phyloP scores from a whole-genome alignment of 2,797 vertebrate species.

The Merluccius polli region DNA sequence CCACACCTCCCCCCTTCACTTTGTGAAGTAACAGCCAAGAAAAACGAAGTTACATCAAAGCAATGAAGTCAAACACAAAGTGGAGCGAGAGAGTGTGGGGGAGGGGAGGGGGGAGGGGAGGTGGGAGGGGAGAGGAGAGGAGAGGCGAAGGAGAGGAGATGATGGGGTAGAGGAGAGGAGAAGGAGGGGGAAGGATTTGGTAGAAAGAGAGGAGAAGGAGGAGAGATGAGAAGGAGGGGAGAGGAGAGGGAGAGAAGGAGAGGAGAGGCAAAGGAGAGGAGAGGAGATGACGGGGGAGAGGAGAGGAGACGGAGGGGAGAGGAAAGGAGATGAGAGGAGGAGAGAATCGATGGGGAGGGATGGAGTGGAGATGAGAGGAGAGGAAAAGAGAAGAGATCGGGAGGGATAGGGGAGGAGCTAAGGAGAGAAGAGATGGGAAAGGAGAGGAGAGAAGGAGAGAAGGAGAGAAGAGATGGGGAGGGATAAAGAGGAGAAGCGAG shows the following conservation, averaged over 20 bases:
- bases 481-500: background rate
- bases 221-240: background rate
- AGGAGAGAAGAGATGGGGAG: background rate
- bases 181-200: background rate
- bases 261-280: background rate
- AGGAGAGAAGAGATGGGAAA: background rate
- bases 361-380: background rate
- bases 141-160: conserved; percentile 9
- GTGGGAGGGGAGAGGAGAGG: background rate
- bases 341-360: background rate
- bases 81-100: background rate
- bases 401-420: background rate
- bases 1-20: background rate
- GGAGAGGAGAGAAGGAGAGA: background rate
- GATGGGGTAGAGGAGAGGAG: background rate
- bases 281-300: background rate
- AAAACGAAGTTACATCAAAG: too few relatives aligned
- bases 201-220: background rate
- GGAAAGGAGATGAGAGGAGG: background rate
- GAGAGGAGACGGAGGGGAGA: background rate
- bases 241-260: background rate
- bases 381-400: background rate
- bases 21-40: too few relatives aligned
- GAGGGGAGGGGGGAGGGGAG: too few relatives aligned
- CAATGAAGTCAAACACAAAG: background rate